phyloP scores from a whole-genome alignment of 2,113 vertebrate species.

The Brevimyrus niger region DNA sequence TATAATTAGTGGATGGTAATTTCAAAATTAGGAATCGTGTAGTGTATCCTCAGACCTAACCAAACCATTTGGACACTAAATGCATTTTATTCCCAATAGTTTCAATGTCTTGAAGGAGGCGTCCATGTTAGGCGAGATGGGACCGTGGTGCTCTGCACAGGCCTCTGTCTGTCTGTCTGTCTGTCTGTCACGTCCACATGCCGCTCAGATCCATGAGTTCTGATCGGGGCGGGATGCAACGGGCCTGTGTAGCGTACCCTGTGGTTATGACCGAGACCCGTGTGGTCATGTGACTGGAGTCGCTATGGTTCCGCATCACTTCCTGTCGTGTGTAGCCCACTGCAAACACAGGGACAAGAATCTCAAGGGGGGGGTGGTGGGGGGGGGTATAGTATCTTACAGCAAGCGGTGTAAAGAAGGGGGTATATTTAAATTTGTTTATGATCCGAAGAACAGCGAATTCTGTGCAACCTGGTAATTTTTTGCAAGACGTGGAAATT shows the following conservation, averaged over 20 bases:
- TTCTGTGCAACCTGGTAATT: neutral
- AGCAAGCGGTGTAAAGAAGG: neutral
- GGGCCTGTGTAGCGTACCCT: neutral
- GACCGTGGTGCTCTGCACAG: neutral
- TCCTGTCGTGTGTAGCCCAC: neutral
- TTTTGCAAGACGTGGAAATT: neutral
- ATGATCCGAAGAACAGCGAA: neutral
- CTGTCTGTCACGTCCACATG: neutral
- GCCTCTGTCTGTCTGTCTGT: neutral
- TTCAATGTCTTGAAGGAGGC: neutral
- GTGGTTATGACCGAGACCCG: neutral
- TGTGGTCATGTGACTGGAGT: neutral
- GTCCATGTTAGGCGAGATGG: neutral
- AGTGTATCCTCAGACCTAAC: slow-evolving; percentile 7
- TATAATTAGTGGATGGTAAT: slow-evolving; percentile 20
- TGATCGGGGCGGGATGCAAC: neutral
- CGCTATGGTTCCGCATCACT: neutral
- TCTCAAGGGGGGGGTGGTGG: neutral
- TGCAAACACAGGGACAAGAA: neutral
- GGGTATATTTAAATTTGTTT: neutral
- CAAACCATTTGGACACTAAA: slow-evolving; percentile 7
- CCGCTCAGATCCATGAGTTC: neutral
- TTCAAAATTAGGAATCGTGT: slow-evolving; percentile 7
- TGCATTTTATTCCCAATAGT: neutral
- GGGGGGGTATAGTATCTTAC: neutral